These are phyloP conservation scores for Parasteatoda tepidariorum DNA, from an alignment of 1,140 invertebrate genomes.

Conservation along the genomic window DNA sequence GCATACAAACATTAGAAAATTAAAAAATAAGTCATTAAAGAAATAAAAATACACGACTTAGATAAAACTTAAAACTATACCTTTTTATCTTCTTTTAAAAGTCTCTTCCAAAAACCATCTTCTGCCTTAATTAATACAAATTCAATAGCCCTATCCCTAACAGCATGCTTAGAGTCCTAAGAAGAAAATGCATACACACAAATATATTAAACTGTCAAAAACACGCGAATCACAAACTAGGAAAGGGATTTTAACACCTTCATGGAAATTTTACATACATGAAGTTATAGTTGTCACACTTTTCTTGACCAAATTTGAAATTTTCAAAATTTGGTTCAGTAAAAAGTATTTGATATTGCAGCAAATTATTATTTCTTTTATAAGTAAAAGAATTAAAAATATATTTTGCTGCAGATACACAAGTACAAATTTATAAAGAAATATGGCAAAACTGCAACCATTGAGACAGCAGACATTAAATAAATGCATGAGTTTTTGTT, in stretches of 20 bases:
- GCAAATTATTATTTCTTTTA: background rate
- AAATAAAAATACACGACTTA: too few species aligned
- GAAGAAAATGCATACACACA: conserved; percentile 59
- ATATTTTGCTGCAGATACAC: too few species aligned
- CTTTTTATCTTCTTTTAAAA: conserved; percentile 89
- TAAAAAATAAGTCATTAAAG: too few species aligned
- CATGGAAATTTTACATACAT: too few species aligned
- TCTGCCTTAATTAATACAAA: conserved; percentile 81
- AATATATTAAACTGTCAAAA: background rate
- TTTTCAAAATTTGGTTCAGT: conserved; percentile 7
- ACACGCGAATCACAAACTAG: too few species aligned
- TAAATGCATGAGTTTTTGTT: too few species aligned
- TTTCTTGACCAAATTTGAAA: conserved; percentile 24
- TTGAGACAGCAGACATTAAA: too few species aligned
- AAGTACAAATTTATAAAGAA: too few species aligned
- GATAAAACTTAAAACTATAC: conserved; percentile 64
- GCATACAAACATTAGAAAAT: too few species aligned
- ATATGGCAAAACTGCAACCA: too few species aligned
- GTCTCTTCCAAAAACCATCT: conserved; percentile 83
- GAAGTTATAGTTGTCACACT: background rate
- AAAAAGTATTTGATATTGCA: conserved; percentile 21
- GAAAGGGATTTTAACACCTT: too few species aligned
- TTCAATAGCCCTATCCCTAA: conserved; percentile 80
- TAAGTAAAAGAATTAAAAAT: background rate
- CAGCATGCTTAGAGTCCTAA: conserved; percentile 72